Base-by-base conservation (phyloP, 1,140 invertebrate genomes). In the Diorhabda elongata region DNA sequence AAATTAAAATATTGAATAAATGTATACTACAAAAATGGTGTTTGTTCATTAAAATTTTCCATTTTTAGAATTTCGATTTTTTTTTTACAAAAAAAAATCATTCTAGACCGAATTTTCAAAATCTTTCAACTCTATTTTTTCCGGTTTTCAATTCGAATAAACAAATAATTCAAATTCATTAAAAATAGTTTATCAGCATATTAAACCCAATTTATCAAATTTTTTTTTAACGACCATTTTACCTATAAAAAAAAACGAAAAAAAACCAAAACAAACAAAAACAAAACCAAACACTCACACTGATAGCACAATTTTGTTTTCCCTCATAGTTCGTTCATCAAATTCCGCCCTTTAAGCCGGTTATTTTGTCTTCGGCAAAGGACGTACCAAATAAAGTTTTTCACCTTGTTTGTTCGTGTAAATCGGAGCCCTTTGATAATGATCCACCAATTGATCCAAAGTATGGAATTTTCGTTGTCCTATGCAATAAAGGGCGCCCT, bases 401-500 rank as follows among this genome's bases (percentile, higher is more conserved):
- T 96, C 94, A 75, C 94, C 94, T 83, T 94, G 92, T 81, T 95
- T 95, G 83, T 96, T 96, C 70, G 95, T 98, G 82, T 98, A 99
- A 78, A 99, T 99, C 61, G 98, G 98, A 72, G 97, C 95, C 80
- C 94, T 91, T 84, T 97, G 97, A 85, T 99, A 99, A 84, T 99
- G 97, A 79, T 97, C 94, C 73, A 99, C 96, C 70, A 99, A 86
- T 81, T 98, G 96, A 81, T 99, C 96, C 77, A 99, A 84, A 60
- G 93, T 93, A 73, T 93, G 90, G 83, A 99, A 99, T 84, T 95
- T 96, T 77, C 98, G 91, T 84, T 98, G 96, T 58, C 98, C 98
- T 82, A 99, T 99, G 81, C 95, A 96, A 81, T 96, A 98, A 66
- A 95, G 87, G 44, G 89, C 90, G 72, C 94, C 93, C 83, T 98